phyloP scores from a whole-genome alignment of 2,797 vertebrate species.

The Cichlasoma orientale region DNA sequence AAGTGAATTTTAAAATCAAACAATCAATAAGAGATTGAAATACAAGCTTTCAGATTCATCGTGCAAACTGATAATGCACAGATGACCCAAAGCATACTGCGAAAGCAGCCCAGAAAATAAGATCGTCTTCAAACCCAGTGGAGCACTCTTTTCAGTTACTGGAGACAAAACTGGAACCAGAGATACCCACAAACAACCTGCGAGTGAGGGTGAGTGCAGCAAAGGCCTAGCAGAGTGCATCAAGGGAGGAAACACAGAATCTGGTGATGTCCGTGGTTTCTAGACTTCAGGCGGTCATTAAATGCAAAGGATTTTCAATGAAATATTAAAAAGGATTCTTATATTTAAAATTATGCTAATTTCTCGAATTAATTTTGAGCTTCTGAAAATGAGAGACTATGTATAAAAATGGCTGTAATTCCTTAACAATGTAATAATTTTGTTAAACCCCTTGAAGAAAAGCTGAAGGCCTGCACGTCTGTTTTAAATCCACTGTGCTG shows the following conservation, averaged over 20 bases:
- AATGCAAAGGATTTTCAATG: neutral
- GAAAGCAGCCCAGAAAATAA: neutral
- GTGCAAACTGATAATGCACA: neutral
- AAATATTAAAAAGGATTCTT: neutral
- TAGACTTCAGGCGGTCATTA: neutral
- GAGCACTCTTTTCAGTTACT: neutral
- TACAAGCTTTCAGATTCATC: neutral
- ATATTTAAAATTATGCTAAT: neutral
- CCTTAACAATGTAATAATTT: neutral
- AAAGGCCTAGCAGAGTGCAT: neutral
- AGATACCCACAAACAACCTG: no score
- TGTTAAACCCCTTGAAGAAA: neutral
- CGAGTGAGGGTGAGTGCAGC: neutral
- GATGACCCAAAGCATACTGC: neutral
- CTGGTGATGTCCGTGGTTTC: neutral
- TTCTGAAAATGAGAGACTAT: neutral
- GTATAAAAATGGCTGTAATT: neutral
- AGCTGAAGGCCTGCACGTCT: neutral
- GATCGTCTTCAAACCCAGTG: neutral
- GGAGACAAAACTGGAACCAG: neutral
- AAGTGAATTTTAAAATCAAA: neutral
- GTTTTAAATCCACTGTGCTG: neutral
- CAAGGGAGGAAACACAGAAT: neutral
- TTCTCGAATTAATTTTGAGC: neutral
- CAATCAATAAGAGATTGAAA: neutral